phyloP scores from a whole-genome alignment of 2,113 vertebrate genomes.

The Drymodes brunneopygia region DNA sequence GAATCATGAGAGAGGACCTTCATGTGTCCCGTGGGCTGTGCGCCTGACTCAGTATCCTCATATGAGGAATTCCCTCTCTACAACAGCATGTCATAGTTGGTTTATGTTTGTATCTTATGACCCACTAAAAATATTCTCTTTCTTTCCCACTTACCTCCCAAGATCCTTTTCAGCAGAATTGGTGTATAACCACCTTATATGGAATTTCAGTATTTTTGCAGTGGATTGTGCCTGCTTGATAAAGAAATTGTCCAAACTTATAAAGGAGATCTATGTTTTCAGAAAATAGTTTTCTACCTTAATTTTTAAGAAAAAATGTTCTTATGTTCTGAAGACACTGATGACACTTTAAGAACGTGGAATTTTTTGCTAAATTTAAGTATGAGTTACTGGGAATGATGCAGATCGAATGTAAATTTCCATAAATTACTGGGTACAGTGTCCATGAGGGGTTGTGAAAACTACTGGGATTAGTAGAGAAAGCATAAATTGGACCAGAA shows the following conservation, averaged over 20 bases:
- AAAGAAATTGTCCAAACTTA: background rate
- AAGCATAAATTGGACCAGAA: background rate
- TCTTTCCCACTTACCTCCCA: background rate
- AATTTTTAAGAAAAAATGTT: background rate
- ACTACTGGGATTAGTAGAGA: background rate
- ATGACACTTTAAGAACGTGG: background rate
- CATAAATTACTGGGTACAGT: background rate
- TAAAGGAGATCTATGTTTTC: background rate
- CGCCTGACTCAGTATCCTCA: background rate
- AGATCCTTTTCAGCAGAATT: background rate
- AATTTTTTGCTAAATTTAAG: background rate
- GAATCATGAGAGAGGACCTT: background rate
- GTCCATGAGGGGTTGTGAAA: background rate
- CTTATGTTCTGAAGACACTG: background rate
- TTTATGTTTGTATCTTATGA: conserved; percentile 26
- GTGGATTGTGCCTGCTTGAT: background rate
- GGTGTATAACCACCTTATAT: background rate
- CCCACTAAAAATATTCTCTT: background rate
- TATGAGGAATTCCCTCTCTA: conserved; percentile 30
- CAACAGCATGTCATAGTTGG: background rate
- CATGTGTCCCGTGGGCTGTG: background rate
- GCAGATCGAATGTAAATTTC: background rate
- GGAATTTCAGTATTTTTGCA: background rate
- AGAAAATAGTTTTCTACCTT: background rate
- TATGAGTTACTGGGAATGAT: background rate